Evolutionary conservation across 2,888 invertebrate species (phyloP), one percentile per base, ranked within the genome.

Genomic region (Odontomyia ornata): DNA sequence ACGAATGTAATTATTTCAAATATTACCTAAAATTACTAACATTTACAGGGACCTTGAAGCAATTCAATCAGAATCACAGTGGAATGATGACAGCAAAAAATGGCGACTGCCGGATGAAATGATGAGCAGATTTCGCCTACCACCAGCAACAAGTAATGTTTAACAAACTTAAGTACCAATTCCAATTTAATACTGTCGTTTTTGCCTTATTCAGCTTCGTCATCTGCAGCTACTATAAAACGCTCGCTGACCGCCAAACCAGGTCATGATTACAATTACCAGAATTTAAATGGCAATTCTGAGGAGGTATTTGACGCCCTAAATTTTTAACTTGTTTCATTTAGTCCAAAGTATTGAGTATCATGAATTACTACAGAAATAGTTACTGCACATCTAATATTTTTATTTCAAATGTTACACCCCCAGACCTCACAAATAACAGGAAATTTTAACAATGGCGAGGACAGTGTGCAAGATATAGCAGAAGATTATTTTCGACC

Each of bases 401-500:
- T 25, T 27, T 25, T 25, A 15, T 52, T 52, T 52, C 4, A n/a
- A 52, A 52, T 13, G 5, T 52, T 15, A 64, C 43, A 43, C 11
- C 15, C 62, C 0, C 25, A 75, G 64, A 64, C 62, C 15, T 27
- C 27, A 27, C 75, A 64, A 15, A 5, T 23, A 60, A n/a, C 46
- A 71, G 89, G 88, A 76, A 88, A n/a, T n/a, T n/a, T n/a, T n/a
- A n/a, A 89, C 77, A 43, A 65, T 43, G 3, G 43, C 43, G 25
- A 25, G 7, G 57, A 56, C 5, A 56, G 36, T 5, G 11, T n/a
- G 1, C 56, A 72, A 78, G 90, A 92, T 80, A 89, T 93, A 77
- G 90, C 92, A 0, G 91, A 90, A 67, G 92, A 89, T 81, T 94
- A 94, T 84, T 94, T 94, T 86, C 91, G 92, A 82, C 91, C 92